Evolutionary conservation across 2,113 vertebrate species (phyloP), one percentile per base, ranked within the genome.

Genomic region (Egretta garzetta): DNA sequence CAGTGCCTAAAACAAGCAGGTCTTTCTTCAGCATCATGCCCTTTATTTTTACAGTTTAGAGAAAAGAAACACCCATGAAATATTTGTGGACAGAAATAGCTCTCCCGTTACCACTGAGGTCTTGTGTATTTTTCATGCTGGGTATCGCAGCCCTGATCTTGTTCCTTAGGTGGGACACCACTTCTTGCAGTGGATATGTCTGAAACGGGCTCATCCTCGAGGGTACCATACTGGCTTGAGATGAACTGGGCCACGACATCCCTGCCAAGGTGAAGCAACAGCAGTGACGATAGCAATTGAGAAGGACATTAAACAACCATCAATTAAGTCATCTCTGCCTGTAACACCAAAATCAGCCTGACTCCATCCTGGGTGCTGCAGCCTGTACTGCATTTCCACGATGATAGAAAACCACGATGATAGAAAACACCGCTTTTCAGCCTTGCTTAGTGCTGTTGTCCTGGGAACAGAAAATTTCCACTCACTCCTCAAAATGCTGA

Each of bases 381-480:
- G 59, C 52, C 64, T 71, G 45, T 13, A 43, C 80, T 79, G 68
- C 35, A 30, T 80, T 92, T 88, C 24, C 76, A 86, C 68, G 88
- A n/a, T 60, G 88, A 90, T 2, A 84, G 50, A 64, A 94, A 75
- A n/a, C 56, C 76, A 86, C 68, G 88, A n/a, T 60, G 88, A 90
- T 2, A 84, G 50, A 64, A 94, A 75, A n/a, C 56, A 76, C 30
- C 3, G 5, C 17, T 86, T 88, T 74, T 74, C 75, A 93, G 85
- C 41, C 32, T 80, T 76, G 53, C 59, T 92, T 64, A 67, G 59
- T 21, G 63, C 64, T 94, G 72, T 86, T 88, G 86, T 92, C 76
- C 83, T 91, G 92, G 83, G 95, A 95, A 95, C 70, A 67, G 77
- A 90, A 91, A 77, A 59, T 94, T 88, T 67, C 72, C 63, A 35